Base-by-base conservation (phyloP, 1,140 invertebrate genomes). In the Stratiolaelaps scimitus region DNA sequence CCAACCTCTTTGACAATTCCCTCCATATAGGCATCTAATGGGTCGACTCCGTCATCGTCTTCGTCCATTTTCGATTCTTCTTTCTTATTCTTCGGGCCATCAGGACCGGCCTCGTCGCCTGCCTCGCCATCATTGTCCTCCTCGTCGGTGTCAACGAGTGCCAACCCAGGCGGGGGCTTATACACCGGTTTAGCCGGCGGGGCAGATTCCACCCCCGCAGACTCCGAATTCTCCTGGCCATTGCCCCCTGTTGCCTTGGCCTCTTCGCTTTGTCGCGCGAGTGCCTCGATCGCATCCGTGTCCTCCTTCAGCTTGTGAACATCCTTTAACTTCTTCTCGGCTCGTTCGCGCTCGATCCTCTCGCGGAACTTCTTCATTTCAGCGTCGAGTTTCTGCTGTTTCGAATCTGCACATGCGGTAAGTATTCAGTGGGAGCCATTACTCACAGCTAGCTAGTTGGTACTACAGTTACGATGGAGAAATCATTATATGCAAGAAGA, bases 291-390 rank as follows among this genome's bases (percentile, higher is more conserved):
- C 17, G 53, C 64, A 23, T 17, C 66, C 68, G 84, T 83, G 67
- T 89, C 87, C 71, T 86, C 89, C 73, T 91, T 88, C 75, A 90
- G 86, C 76, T 81, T 80, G 73, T 89, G 86, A 13, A 86, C 70
- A 73, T 90, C 87, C 73, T 87, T 87, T 67, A 86, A 85, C 73
- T 92, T 92, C 13, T 89, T 81, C 71, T 91, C 88, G 2, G 85
- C 84, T 68, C 90, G 78, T 89, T 90, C 94, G 68, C 89, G 81
- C 77, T 95, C 92, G 66, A 94, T 92, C 34, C 89, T 81, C 73
- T 98, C 92, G 28, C 92, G 77, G 40, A 93, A 80, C 75, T 94
- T 96, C 73, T 92, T 89, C 92, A 97, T 98, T 79, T 96, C 92
- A 19, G 86, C 77, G 74, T 98, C 94, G 17, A 98, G 76, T 43